Conservation (phyloP, 2,113 vertebrate species). For the Saimiri boliviensis region DNA sequence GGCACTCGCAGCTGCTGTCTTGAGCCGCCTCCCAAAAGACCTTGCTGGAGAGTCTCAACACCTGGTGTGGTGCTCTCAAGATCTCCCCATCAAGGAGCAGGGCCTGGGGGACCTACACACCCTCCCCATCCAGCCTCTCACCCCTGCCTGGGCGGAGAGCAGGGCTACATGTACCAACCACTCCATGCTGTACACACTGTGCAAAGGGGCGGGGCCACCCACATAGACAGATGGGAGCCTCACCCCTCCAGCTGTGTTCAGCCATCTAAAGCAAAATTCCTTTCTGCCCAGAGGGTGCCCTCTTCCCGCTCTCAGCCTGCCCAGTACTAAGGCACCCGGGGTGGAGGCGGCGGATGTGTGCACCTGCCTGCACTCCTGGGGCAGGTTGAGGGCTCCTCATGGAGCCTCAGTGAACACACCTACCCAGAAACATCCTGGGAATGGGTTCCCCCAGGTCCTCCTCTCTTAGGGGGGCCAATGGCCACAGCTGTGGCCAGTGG, state of each 20-base stretch:
- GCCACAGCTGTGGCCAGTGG: conserved; percentile 33
- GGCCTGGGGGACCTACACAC: not conserved
- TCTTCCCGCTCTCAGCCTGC: not conserved
- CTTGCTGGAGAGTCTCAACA: not conserved
- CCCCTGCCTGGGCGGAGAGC: not conserved
- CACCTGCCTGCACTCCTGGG: conserved; percentile 61
- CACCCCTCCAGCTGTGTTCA: fast-evolving
- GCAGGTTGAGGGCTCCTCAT: conserved; percentile 42
- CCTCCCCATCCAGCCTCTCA: not conserved
- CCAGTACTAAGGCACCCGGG: not conserved
- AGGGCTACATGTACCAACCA: not conserved
- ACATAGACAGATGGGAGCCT: not conserved
- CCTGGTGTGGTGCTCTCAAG: not conserved
- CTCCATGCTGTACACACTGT: not conserved
- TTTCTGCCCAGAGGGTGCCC: not conserved
- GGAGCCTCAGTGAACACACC: conserved; percentile 58
- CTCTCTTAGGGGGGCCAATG: not conserved
- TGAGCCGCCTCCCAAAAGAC: not conserved
- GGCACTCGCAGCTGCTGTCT: not conserved
- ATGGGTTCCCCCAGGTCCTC: conserved; percentile 35
- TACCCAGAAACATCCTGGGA: conserved; percentile 66
- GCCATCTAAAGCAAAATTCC: conserved; percentile 4
- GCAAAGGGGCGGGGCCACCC: not conserved
- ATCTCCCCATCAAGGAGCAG: not conserved
- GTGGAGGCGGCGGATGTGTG: not conserved